A percentile compares a stretch with the other conserved stretches of the same genome.
phyloP scores from a whole-genome alignment of 2,888 invertebrate genomes.

The Sacculina carcini region DNA sequence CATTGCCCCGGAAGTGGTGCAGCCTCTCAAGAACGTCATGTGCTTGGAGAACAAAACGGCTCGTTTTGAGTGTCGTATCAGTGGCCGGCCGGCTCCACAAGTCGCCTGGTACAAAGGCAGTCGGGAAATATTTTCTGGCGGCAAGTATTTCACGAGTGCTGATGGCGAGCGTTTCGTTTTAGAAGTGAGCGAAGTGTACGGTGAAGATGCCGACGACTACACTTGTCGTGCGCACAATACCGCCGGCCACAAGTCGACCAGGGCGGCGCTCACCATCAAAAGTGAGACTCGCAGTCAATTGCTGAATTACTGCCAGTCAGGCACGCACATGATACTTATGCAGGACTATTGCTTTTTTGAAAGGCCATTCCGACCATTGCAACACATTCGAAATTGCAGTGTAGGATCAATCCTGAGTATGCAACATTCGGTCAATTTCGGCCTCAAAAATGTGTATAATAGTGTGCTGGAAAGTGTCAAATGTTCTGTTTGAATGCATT shows the following conservation, averaged over 20 bases:
- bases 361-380: too few relatives aligned
- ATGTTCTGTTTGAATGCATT: not conserved
- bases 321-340: too few relatives aligned
- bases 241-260: conserved; percentile 81
- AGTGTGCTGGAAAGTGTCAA: not conserved
- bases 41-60: conserved; percentile 86
- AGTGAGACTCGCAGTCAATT: conserved; percentile 38
- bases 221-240: conserved; percentile 80
- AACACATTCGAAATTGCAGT: too few relatives aligned
- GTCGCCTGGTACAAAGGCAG: conserved; percentile 97
- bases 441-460: not conserved
- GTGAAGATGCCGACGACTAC: conserved; percentile 97
- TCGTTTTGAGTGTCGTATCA: conserved; percentile 70
- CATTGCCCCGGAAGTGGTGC: conserved; percentile 64
- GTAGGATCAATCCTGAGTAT: too few relatives aligned
- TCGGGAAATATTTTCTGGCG: conserved; percentile 71
- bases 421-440: too few relatives aligned
- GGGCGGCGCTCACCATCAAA: conserved; percentile 84
- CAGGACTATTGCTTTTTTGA: too few relatives aligned
- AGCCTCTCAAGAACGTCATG: conserved; percentile 55
- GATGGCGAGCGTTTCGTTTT: conserved; percentile 65
- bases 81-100: conserved; percentile 59
- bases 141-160: conserved; percentile 68
- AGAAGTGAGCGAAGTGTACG: conserved; percentile 72
- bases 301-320: too few relatives aligned